phyloP scores from a whole-genome alignment of 2,113 vertebrate genomes.

The Manacus vitellinus region DNA sequence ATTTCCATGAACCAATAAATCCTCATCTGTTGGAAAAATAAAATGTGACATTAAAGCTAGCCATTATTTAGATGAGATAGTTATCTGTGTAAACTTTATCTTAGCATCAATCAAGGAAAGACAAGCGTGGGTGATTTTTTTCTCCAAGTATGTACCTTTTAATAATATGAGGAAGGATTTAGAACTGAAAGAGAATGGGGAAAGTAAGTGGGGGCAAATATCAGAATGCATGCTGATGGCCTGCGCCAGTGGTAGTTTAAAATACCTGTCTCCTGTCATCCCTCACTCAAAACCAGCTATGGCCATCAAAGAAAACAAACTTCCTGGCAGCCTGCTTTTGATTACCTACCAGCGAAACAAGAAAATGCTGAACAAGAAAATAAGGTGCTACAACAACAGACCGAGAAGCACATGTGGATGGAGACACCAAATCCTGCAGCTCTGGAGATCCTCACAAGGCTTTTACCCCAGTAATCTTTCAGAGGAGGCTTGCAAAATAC shows the following conservation, averaged over 20 bases:
- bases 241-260: neutral
- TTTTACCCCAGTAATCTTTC: neutral
- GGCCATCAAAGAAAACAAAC: neutral
- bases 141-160: neutral
- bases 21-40: neutral
- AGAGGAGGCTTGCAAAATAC: neutral
- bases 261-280: neutral
- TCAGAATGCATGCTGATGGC: neutral
- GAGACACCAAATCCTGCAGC: neutral
- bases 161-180: neutral
- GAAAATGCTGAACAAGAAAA: neutral
- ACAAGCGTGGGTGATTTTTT: neutral
- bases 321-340: neutral
- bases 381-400: accelerated
- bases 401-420: accelerated
- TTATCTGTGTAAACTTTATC: neutral
- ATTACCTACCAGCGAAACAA: neutral
- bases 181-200: neutral
- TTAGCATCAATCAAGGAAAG: neutral
- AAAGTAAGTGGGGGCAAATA: neutral
- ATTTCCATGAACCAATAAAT: neutral
- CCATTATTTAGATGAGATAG: neutral
- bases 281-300: neutral
- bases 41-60: neutral
- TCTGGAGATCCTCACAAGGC: neutral